Conservation (phyloP, 2,888 invertebrate genomes). For the Calephelis perditalis region DNA sequence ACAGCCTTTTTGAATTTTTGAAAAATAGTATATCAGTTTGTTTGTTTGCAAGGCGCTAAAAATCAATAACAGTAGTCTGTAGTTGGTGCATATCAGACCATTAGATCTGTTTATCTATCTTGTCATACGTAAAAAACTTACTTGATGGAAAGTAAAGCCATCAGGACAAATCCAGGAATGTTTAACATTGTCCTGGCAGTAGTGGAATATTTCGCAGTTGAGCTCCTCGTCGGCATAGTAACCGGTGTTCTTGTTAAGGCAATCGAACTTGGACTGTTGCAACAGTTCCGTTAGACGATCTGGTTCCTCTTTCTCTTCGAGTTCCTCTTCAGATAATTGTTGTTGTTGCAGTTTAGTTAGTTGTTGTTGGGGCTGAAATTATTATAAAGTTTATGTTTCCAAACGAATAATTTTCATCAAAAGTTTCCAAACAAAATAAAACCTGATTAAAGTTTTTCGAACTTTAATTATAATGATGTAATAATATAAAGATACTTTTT, state of each 20-base stretch:
- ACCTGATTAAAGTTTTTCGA: too few species aligned
- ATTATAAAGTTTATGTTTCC: not conserved
- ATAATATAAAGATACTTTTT: too few species aligned
- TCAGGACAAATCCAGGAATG: constrained; percentile 97
- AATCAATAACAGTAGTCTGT: not conserved
- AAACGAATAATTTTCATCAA: not conserved
- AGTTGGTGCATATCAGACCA: not conserved
- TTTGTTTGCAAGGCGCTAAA: too few species aligned
- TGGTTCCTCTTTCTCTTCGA: constrained; percentile 90
- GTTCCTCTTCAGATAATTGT: constrained; percentile 63
- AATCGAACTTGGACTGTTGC: constrained; percentile 90
- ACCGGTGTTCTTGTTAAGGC: constrained; percentile 88
- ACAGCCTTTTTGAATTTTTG: too few species aligned
- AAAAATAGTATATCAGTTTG: too few species aligned
- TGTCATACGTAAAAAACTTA: constrained; percentile 39
- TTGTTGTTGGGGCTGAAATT: constrained; percentile 46
- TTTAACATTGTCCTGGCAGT: constrained; percentile 92
- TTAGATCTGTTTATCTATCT: not conserved
- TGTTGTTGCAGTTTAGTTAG: constrained; percentile 49
- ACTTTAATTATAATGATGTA: too few species aligned
- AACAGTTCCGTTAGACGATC: constrained; percentile 88
- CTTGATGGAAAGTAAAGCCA: constrained; percentile 92
- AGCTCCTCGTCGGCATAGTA: constrained; percentile 95
- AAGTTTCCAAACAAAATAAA: not conserved
- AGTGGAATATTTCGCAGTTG: constrained; percentile 95